phyloP scores from a whole-genome alignment of 2,888 invertebrate genomes.

The Caenorhabditis parvicauda region DNA sequence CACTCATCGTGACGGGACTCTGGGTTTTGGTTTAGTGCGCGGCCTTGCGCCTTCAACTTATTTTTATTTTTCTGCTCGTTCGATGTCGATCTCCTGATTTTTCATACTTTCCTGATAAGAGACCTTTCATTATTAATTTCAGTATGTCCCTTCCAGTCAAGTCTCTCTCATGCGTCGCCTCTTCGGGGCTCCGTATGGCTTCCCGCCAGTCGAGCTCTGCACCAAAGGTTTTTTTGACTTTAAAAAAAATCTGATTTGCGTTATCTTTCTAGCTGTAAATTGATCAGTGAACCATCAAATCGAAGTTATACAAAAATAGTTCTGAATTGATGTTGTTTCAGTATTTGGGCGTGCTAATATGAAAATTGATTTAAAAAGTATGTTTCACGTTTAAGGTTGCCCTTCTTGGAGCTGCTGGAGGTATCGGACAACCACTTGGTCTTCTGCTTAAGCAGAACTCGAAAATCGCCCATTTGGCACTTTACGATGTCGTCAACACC shows the following conservation, averaged over 20 bases:
- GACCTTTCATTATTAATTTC: background rate
- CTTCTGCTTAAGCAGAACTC: constrained; percentile 77
- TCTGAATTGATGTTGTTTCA: background rate
- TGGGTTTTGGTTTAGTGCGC: too few relatives aligned
- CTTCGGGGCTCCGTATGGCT: constrained; percentile 28
- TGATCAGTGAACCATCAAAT: background rate
- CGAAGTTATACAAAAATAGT: background rate
- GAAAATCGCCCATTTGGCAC: constrained; percentile 77
- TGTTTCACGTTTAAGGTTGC: constrained; percentile 75
- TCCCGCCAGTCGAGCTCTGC: constrained; percentile 43
- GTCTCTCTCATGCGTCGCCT: constrained; percentile 22
- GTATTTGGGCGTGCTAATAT: background rate
- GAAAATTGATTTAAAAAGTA: background rate
- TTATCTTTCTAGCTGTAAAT: too few relatives aligned
- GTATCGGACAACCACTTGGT: constrained; percentile 94
- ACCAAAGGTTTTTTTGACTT: constrained; percentile 31
- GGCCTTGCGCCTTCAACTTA: too few relatives aligned
- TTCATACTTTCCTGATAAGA: too few relatives aligned
- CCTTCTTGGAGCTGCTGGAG: constrained; percentile 92
- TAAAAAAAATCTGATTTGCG: background rate
- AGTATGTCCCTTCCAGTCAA: constrained; percentile 41
- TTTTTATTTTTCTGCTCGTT: too few relatives aligned
- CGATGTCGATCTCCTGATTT: too few relatives aligned
- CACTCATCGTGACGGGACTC: too few relatives aligned
- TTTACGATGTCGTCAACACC: constrained; percentile 92